These are phyloP conservation scores for Xenopus laevis DNA, from an alignment of 2,113 vertebrate species.

Conservation along the genomic window DNA sequence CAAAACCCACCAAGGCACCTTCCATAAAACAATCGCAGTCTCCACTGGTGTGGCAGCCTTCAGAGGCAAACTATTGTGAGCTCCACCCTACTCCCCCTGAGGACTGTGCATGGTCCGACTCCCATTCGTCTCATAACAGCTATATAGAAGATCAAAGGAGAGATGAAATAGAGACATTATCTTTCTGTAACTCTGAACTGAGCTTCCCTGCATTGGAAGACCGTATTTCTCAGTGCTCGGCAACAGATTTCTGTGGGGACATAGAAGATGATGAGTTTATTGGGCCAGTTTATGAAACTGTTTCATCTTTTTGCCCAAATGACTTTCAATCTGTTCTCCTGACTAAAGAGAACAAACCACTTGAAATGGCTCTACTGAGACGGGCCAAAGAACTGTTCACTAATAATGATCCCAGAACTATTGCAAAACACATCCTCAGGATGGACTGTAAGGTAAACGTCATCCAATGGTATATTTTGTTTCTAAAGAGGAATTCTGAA, in stretches of 20 bases:
- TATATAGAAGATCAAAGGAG: conserved; percentile 70
- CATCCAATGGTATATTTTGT: not conserved
- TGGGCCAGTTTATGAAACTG: conserved; percentile 72
- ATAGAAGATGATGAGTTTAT: conserved; percentile 63
- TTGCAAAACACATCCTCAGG: conserved; percentile 84
- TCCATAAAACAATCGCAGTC: conserved; percentile 60
- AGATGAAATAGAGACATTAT: conserved; percentile 58
- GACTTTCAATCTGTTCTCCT: conserved; percentile 83
- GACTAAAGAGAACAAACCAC: conserved; percentile 86
- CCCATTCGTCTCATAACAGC: conserved; percentile 57
- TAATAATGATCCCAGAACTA: conserved; percentile 72
- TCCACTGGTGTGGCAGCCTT: conserved; percentile 50
- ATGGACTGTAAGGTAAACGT: conserved; percentile 86
- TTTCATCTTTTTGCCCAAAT: conserved; percentile 78
- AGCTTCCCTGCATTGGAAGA: conserved; percentile 71
- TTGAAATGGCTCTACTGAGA: conserved; percentile 84
- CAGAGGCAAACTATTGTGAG: conserved; percentile 70
- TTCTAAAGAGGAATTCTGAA: too few species aligned
- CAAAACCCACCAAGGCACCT: conserved; percentile 88
- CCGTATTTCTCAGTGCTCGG: conserved; percentile 63
- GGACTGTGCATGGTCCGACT: conserved; percentile 49
- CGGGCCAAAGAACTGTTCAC: conserved; percentile 85
- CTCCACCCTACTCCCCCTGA: conserved; percentile 59
- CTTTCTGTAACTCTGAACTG: conserved; percentile 64
- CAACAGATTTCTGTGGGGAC: conserved; percentile 60